Base-by-base conservation (phyloP, 2,888 invertebrate species). In the Diabrotica balteata region DNA sequence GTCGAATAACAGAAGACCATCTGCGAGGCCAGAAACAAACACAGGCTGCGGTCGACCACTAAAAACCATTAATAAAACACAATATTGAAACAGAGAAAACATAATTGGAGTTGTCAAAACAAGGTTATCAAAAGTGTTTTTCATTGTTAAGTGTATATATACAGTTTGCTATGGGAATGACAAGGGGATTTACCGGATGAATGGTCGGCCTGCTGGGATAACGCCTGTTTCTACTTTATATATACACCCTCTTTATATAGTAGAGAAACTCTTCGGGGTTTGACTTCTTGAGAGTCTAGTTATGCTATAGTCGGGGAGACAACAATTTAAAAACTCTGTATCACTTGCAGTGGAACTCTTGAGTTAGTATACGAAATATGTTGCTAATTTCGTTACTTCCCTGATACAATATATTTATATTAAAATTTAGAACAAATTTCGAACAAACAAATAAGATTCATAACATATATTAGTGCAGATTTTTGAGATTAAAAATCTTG, bases 101-200 rank as follows among this genome's bases (percentile, higher is more conserved):
- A 64, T 60, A 60, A 68, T 68, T 68, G 68, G 52, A 68, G 45
- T 68, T 68, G 64, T 64, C 63, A 68, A 64, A 68, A 68, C 68
- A 64, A 64, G 44, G 67, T 68, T 57, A 59, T 10, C 22, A 50
- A 59, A 59, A 68, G 68, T 68, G 64, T 68, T 68, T 68, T 68
- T 64, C 68, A 68, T 54, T 68, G 68, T 68, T 55, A 63, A 63
- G 50, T 63, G 46, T 67, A 58, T 57, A 57, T 32, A 67, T 58
- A 59, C 42, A 50, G 46, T 57, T 32, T 57, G 62, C 52, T 47
- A 58, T 61, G 66, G 52, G 46, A 61, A 51, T 67, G 61, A 62
- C 66, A 57, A 47, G 46, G 58, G 58, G 58, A 67, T 67, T 58
- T 62, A 62, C 7, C 47, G 59, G 53, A 67, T 62, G 52, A 67